Base-by-base conservation (phyloP, 2,797 vertebrate species). In the Vireo griseus region DNA sequence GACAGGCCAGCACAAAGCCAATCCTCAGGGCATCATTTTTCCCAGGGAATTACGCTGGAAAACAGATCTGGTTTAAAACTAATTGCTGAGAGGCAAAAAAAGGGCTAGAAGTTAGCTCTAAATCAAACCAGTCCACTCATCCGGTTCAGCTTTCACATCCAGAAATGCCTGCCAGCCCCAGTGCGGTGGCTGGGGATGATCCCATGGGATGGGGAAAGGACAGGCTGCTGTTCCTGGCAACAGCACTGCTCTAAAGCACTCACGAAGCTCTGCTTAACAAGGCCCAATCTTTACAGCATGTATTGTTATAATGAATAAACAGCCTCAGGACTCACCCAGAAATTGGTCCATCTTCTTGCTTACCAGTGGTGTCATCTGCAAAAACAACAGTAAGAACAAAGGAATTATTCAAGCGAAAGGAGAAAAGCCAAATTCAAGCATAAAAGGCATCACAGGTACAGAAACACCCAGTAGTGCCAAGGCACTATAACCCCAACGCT, bases 301-400 rank as follows among this genome's bases (percentile, higher is more conserved):
- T 16, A 29, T 1, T 22, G 13, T 40, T 40, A 55, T 4, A 40
- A 57, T 0, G 7, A 86, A 80, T 20, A 50, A 91, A 77, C 21
- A 66, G 68, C 2, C 74, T 78, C 59, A 10, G 55, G 22, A 97
- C 95, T 97, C 87, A 98, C 97, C 97, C 96, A 74, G 96, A 92
- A 87, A 95, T 96, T 72, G 96, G 94, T 96, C 94, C 96, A 86
- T 96, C 96, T 90, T 97, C 97, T 88, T 95, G 96, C 84, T 97
- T 97, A 52, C 93, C 95, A 73, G 84, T 85, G 26, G 88, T 97
- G 54, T 97, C 97, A 96, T 97, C 97, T 97, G 81, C 47, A 92
- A 94, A 91, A 52, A 16, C 7, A 73, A 21, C 8, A 88, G n/a
- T 9, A 59, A 61, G 10, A 48, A 75, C 11, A 69, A 69, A 24